Conservation (phyloP, 92 coral and sea anemone genomes). For the Zoanthus gigantus region DNA sequence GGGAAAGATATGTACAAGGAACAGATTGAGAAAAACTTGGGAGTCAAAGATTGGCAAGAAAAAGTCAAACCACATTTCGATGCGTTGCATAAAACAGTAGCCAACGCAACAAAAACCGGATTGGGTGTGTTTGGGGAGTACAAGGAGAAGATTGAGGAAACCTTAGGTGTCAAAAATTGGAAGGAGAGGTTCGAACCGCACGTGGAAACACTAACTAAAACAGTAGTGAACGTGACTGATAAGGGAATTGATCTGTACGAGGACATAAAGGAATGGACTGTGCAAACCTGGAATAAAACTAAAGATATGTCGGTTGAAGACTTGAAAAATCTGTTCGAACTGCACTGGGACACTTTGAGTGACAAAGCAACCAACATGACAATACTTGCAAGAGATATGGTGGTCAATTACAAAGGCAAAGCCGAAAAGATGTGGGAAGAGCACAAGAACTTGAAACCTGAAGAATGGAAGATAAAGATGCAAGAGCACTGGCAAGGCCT, state of each 20-base stretch:
- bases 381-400: background rate
- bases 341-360: background rate
- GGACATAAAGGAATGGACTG: background rate
- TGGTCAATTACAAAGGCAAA: background rate
- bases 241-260: background rate
- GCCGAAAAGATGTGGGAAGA: conserved; percentile 34
- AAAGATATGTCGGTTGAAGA: background rate
- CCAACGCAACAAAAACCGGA: background rate
- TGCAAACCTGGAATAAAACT: background rate
- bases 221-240: background rate
- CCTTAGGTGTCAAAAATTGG: background rate
- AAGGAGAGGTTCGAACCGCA: background rate
- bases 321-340: background rate
- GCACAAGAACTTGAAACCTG: conserved; percentile 12
- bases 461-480: conserved; percentile 7
- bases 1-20: background rate
- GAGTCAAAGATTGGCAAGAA: background rate
- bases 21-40: background rate
- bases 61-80: background rate
- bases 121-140: background rate
- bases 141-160: background rate
- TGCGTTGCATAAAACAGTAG: background rate
- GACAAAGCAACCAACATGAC: conserved; percentile 9
- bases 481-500: background rate
- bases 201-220: background rate